phyloP scores from a whole-genome alignment of 2,113 vertebrate species.

The Theristicus caerulescens region DNA sequence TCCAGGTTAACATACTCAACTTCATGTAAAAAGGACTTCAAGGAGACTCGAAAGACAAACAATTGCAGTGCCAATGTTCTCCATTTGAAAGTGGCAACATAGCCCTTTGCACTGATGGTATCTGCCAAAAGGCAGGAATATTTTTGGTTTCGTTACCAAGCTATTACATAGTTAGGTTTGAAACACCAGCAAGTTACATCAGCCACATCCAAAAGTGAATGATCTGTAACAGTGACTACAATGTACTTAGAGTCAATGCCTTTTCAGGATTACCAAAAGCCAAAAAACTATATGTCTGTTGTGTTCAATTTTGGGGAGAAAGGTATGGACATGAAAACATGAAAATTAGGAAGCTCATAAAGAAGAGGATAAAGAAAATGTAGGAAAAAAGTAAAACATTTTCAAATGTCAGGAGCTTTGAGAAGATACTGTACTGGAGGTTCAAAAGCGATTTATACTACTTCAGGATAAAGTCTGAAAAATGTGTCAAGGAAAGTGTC shows the following conservation, averaged over 20 bases:
- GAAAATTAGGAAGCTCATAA: background rate
- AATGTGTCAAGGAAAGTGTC: background rate
- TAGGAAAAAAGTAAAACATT: background rate
- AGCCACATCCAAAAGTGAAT: background rate
- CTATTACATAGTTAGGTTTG: background rate
- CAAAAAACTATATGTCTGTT: background rate
- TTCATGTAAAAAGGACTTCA: background rate
- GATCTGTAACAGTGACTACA: background rate
- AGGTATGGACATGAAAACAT: background rate
- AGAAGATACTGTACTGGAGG: background rate
- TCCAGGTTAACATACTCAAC: background rate
- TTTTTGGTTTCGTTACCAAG: background rate
- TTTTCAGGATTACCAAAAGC: background rate
- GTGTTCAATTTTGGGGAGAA: background rate
- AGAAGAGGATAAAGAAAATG: background rate
- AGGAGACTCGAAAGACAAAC: background rate
- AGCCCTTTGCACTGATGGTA: background rate
- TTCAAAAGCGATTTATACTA: background rate
- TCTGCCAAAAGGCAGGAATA: background rate
- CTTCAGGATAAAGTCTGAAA: background rate
- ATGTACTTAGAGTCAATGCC: background rate
- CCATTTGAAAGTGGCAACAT: background rate
- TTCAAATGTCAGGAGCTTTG: background rate
- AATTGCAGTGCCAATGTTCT: background rate
- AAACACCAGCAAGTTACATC: background rate